phyloP scores from a whole-genome alignment of 2,797 vertebrate genomes.

The Fistularia tabacaria region DNA sequence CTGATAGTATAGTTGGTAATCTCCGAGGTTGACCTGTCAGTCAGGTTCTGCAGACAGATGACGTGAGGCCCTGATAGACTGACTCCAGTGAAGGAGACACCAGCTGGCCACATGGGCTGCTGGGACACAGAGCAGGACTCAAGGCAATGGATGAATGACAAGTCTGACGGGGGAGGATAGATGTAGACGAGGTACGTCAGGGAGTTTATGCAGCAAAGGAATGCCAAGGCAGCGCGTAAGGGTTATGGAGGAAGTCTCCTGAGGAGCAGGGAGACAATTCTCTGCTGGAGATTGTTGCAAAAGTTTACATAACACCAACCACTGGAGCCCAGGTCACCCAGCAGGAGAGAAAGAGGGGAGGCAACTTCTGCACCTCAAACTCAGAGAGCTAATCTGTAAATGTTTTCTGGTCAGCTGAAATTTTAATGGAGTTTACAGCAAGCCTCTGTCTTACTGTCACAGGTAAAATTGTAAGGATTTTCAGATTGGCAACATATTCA shows the following conservation, averaged over 20 bases:
- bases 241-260: slow-evolving; percentile 54
- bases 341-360: slow-evolving; percentile 14
- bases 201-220: slow-evolving; percentile 51
- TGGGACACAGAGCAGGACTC: slow-evolving; percentile 60
- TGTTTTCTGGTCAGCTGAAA: too few species aligned
- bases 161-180: slow-evolving; percentile 7
- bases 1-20: slow-evolving; percentile 66
- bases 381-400: neutral
- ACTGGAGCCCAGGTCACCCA: slow-evolving; percentile 75
- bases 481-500: too few species aligned
- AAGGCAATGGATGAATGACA: slow-evolving; percentile 40
- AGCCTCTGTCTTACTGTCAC: too few species aligned
- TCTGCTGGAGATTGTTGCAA: slow-evolving; percentile 68
- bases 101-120: slow-evolving; percentile 40
- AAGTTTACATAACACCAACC: slow-evolving; percentile 87
- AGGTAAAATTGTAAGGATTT: too few species aligned
- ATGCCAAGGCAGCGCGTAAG: slow-evolving; percentile 50
- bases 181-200: slow-evolving; percentile 24
- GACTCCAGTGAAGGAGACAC: slow-evolving; percentile 69
- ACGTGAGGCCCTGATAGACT: slow-evolving; percentile 74
- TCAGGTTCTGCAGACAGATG: slow-evolving; percentile 69
- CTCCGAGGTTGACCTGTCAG: slow-evolving; percentile 66
- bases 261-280: slow-evolving; percentile 60
- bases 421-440: too few species aligned
- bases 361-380: slow-evolving; percentile 18